These are phyloP conservation scores for Napeogenes sylphis DNA, from an alignment of 2,888 invertebrate genomes.

Conservation along the genomic window DNA sequence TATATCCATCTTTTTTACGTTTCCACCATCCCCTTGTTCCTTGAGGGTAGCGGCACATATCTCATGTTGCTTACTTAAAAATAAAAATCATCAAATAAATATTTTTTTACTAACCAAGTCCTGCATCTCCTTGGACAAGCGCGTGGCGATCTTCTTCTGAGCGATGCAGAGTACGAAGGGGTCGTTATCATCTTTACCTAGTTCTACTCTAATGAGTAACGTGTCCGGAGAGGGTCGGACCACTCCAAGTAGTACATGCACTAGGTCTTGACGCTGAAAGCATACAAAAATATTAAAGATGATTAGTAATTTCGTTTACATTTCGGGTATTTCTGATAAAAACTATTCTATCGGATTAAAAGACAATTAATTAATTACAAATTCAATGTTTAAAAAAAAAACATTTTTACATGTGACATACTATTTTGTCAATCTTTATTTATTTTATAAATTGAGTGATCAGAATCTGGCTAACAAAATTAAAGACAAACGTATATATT, in stretches of 20 bases:
- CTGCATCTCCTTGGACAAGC: slow-evolving; percentile 93
- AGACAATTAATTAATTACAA: too few species aligned
- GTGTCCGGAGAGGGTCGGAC: slow-evolving; percentile 93
- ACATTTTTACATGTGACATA: too few species aligned
- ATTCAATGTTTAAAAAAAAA: too few species aligned
- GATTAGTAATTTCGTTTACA: not conserved
- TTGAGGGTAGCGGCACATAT: too few species aligned
- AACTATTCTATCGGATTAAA: too few species aligned
- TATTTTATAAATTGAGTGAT: too few species aligned
- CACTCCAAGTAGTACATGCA: slow-evolving; percentile 89
- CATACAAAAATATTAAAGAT: not conserved
- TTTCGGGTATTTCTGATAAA: too few species aligned
- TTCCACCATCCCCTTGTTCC: too few species aligned
- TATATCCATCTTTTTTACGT: too few species aligned
- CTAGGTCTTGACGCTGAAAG: slow-evolving; percentile 91
- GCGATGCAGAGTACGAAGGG: slow-evolving; percentile 95
- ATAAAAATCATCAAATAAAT: not conserved
- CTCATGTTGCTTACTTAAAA: not conserved
- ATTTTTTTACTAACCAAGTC: slow-evolving; percentile 83
- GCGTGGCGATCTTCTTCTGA: slow-evolving; percentile 89
- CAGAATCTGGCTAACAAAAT: too few species aligned
- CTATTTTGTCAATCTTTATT: too few species aligned
- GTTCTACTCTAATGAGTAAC: slow-evolving; percentile 88
- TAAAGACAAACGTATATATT: too few species aligned
- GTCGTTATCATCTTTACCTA: slow-evolving; percentile 95